Base-by-base conservation (phyloP, 2,113 vertebrate species). In the Danionella cerebrum region DNA sequence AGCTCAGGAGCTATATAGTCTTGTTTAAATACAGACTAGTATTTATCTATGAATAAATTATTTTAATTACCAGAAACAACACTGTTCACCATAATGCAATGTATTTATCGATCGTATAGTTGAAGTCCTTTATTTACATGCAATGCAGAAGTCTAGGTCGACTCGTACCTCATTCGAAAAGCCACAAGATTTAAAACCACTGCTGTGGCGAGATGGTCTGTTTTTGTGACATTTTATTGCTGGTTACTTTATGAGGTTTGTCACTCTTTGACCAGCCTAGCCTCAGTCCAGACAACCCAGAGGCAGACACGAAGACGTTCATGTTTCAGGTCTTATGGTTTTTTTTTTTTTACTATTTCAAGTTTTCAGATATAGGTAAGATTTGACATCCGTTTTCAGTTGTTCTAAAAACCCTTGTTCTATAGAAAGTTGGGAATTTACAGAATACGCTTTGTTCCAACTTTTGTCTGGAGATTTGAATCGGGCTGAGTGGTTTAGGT, bases 151-250 rank as follows among this genome's bases (percentile, higher is more conserved):
- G n/a, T n/a, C n/a, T n/a, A n/a, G n/a, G 92, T 95, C 90, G 92
- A 91, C 93, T 92, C 93, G 88, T 90, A 89, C 87, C 87, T 45
- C 14, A 16, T 16, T n/a, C 87, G 88, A 89, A 86, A 88, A 86
- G 90, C 90, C 91, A 84, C 91, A 91, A 91, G 89, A 86, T 90
- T 88, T 90, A 84, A 84, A 83, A 89, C 89, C 86, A 87, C 78
- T 86, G 86, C 84, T 86, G 89, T 90, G 90, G 82, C 90, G 89
- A 90, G 90, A 89, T 91, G 91, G 89, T 89, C 91, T 89, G 92
- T 94, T 94, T 96, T 97, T 97, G 94, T 97, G 90, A 89, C 90
- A 89, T 97, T 98, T 98, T 98, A 98, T 97, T 93, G 92, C 94
- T 92, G 87, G 91, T 90, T 93, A 90, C 87, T 92, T 90, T 94